Evolutionary conservation across 2,888 invertebrate genomes (phyloP).

Genomic region (Epirrita christyi): DNA sequence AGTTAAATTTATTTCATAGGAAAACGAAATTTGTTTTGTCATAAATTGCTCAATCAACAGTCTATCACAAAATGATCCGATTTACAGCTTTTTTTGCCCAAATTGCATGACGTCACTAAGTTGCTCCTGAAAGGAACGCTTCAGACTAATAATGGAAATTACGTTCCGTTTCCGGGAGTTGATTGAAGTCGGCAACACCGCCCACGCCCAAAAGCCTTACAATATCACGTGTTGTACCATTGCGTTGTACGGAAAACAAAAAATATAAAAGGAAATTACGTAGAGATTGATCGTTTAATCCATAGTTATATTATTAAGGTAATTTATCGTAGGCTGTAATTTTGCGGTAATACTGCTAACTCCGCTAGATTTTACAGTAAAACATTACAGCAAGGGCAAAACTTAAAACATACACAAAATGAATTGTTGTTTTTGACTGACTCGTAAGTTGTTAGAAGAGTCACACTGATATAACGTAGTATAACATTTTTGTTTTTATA

Average conservation of each 20-base stretch:
- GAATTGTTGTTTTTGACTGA: too few relatives aligned
- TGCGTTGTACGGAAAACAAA: conserved; percentile 43
- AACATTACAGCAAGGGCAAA: not conserved
- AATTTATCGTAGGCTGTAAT: not conserved
- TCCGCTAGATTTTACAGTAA: not conserved
- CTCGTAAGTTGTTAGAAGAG: too few relatives aligned
- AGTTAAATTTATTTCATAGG: too few relatives aligned
- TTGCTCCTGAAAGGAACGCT: conserved; percentile 43
- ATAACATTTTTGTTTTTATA: not conserved
- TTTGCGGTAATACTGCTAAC: not conserved
- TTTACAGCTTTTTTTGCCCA: conserved; percentile 6
- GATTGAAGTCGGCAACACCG: conserved; percentile 68
- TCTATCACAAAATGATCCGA: too few relatives aligned
- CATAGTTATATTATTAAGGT: conserved; percentile 22
- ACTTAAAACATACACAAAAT: too few relatives aligned
- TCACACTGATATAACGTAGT: too few relatives aligned
- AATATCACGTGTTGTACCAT: conserved; percentile 4
- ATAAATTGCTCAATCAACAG: too few relatives aligned
- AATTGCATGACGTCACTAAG: conserved; percentile 16
- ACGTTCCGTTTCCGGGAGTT: conserved; percentile 69
- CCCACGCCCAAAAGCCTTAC: conserved; percentile 38
- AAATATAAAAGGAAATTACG: conserved; percentile 40
- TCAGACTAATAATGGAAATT: conserved; percentile 65
- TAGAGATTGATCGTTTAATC: conserved; percentile 46
- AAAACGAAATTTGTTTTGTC: too few relatives aligned